phyloP scores from a whole-genome alignment of 2,113 vertebrate genomes.

The Sialia sialis region DNA sequence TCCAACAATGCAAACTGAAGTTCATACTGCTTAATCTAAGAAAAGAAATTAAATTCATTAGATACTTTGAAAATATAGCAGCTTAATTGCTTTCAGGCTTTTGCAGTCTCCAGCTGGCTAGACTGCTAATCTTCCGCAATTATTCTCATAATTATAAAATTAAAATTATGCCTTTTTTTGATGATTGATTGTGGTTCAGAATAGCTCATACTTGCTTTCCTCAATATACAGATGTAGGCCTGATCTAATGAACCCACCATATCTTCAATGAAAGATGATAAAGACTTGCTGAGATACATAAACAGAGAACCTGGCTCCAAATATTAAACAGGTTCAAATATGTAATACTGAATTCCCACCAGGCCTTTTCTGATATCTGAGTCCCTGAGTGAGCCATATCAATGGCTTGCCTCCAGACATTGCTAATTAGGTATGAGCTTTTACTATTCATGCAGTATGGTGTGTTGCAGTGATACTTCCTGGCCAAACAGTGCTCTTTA shows the following conservation, averaged over 20 bases:
- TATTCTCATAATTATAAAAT: conserved; percentile 26
- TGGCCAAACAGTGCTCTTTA: background rate
- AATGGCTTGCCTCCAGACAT: background rate
- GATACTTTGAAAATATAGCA: conserved; percentile 1
- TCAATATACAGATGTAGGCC: background rate
- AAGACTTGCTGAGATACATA: background rate
- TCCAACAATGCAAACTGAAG: background rate
- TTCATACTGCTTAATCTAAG: conserved; percentile 4
- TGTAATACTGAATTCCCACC: background rate
- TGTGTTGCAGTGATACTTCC: background rate
- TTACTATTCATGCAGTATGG: background rate
- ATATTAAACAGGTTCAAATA: background rate
- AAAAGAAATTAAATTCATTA: conserved; percentile 24
- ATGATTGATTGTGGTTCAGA: background rate
- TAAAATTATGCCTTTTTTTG: background rate
- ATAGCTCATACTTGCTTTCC: background rate
- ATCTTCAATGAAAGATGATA: background rate
- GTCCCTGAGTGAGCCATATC: background rate
- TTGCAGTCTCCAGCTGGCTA: conserved; percentile 6
- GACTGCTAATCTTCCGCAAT: conserved; percentile 20
- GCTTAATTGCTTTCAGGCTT: conserved; percentile 1
- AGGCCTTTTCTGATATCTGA: background rate
- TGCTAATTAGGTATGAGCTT: background rate
- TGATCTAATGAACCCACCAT: background rate
- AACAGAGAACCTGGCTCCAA: background rate